Evolutionary conservation across 2,113 vertebrate species (phyloP).

Genomic region (Damaliscus lunatus): DNA sequence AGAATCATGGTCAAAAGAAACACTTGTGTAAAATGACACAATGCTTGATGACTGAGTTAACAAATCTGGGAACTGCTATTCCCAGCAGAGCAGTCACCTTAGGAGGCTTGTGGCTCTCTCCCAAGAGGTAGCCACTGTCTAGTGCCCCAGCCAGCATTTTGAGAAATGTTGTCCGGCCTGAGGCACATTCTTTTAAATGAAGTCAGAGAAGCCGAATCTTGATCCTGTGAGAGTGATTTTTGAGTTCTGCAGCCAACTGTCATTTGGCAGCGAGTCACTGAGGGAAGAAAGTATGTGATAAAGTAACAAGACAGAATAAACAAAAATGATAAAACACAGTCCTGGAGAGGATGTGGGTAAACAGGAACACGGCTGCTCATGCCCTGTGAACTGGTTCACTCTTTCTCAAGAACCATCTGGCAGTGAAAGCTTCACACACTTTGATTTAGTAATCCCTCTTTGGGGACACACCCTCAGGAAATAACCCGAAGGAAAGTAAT

Average conservation of each 20-base stretch:
- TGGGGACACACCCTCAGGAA: slow-evolving; percentile 46
- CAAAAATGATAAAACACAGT: neutral
- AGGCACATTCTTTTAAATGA: neutral
- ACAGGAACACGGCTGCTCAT: rapidly evolving
- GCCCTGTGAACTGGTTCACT: neutral
- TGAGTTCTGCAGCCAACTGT: neutral
- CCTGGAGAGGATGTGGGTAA: neutral
- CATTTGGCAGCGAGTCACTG: neutral
- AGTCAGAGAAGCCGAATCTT: neutral
- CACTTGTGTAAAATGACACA: neutral
- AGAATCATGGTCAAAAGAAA: neutral
- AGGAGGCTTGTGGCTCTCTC: neutral
- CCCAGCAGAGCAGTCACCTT: neutral
- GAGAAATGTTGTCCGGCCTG: neutral
- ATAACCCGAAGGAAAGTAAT: neutral
- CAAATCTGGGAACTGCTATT: neutral
- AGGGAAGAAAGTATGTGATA: neutral
- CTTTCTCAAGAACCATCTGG: neutral
- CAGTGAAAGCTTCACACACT: neutral
- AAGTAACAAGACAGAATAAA: neutral
- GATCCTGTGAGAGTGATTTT: neutral
- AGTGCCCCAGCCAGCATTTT: neutral
- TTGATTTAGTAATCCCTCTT: neutral
- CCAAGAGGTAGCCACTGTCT: neutral
- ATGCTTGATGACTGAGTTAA: neutral